Evolutionary conservation across 1,140 invertebrate species (phyloP), one percentile per base, ranked within the genome.

Genomic region (Belonocnema kinseyi): DNA sequence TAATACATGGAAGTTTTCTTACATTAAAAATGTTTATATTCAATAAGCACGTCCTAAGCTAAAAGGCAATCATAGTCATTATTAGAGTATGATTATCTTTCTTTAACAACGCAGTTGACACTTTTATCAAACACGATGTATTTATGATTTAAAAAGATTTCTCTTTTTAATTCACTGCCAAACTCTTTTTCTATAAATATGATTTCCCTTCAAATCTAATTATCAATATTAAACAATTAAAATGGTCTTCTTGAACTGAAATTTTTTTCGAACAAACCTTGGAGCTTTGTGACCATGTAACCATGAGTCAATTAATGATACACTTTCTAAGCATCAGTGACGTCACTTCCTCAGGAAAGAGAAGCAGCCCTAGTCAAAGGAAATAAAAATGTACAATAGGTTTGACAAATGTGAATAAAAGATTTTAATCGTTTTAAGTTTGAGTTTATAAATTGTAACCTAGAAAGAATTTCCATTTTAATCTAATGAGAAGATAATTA

Each of bases 301-400:
- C 83, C 80, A 79, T 82, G 83, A 86, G 86, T 80, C 26, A 33
- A 74, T 83, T 85, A 33, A 74, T 83, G 85, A 85, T 82, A 88
- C 85, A 87, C 87, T 88, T 88, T 88, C 87, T 88, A 88, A 85
- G 80, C 83, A 83, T 76, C 50, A 82, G 74, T 79, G 79, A 82
- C 82, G 80, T 83, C 83, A 83, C 79, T 83, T 83, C 79, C 82
- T 82, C 71, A 72, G 73, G 77, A 81, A 78, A 75, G 82, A 82
- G 78, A 83, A 83, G 14, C n/a, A 56, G 19, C n/a, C n/a, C n/a
- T 7, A 17, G 1, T 0, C 10, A 7, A 16, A 56, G n/a, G n/a
- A 56, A 17, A 8, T 56, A 56, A 56, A 56, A 56, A 66, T 66
- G 16, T 13, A 21, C 14, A 61, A 61, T 12, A 61, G 14, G 2